Conservation (phyloP, 1,140 invertebrate species). For the Megalonaias nervosa region DNA sequence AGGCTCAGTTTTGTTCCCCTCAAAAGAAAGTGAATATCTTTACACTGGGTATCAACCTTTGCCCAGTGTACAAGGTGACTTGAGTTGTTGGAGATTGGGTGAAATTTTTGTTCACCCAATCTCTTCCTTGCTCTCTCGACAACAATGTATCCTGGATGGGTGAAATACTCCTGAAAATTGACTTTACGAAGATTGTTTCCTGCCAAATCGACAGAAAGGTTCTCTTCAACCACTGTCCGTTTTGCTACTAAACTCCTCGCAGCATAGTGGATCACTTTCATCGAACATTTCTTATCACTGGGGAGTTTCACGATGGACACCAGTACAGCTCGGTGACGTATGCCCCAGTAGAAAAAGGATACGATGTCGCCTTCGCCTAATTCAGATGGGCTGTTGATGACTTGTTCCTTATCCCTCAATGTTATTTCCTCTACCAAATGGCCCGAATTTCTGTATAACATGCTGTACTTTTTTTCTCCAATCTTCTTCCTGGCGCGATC, state of each 20-base stretch:
- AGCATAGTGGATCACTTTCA: conserved; percentile 11
- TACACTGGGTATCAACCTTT: conserved; percentile 6
- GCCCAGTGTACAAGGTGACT: conserved; percentile 19
- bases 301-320: conserved; percentile 1
- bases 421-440: conserved; percentile 22
- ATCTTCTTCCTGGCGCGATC: conserved; percentile 9
- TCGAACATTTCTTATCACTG: neutral
- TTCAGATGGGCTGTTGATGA: neutral
- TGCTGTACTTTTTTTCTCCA: conserved; percentile 12
- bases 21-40: too few relatives aligned
- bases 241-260: conserved; percentile 5
- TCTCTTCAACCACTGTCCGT: conserved; percentile 21
- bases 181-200: neutral
- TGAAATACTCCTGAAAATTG: conserved; percentile 2
- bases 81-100: conserved; percentile 7
- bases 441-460: conserved; percentile 4
- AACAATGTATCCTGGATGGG: conserved; percentile 7
- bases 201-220: conserved; percentile 4
- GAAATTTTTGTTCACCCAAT: conserved; percentile 11
- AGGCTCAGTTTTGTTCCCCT: too few relatives aligned
- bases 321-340: conserved; percentile 14
- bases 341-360: conserved; percentile 13
- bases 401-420: neutral
- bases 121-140: conserved; percentile 20
- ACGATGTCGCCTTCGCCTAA: conserved; percentile 5